Base-by-base conservation (phyloP, 2,888 invertebrate species). In the Hanleya hanleyi region DNA sequence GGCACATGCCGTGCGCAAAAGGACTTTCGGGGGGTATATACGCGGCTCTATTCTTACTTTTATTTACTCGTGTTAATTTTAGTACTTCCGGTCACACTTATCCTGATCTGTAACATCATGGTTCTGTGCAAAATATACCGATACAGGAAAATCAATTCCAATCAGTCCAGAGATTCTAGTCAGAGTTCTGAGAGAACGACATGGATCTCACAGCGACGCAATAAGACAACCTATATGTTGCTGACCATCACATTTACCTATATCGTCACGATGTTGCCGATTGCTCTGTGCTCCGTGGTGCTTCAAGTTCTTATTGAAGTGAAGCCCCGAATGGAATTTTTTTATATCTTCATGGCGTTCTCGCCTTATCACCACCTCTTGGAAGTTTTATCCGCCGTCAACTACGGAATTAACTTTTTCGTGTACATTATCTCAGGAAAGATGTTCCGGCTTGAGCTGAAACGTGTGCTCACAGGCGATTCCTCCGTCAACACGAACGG, bases 181-280 rank as follows among this genome's bases (percentile, higher is more conserved):
- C 12, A 18, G 1, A 41, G 9, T 57, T 26, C 18, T 12, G 32
- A 38, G 9, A 64, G 36, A 12, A 35, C 36, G 15, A 33, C 36
- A 4, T 38, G 32, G 32, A n/a, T 47, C 22, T 18, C 33, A 3
- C 38, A 22, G 22, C 67, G 38, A 32, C 71, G 74, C 41, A 61
- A 72, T 68, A 78, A 74, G 71, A 80, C 81, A 26, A 81, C 81
- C n/a, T 76, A 69, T 66, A 81, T 77, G 77, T 70, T 81, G 49
- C 67, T 81, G 32, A 57, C 75, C 37, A 72, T 81, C n/a, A 77
- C 79, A 29, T 78, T 77, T 66, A 71, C 71, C 22, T 78, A 80
- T 69, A 69, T 78, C 38, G 49, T 76, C 47, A 75, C 78, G 12
- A 64, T 80, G 9, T 38, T 80, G 35, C 81, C 81, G 22, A 67